Conservation (phyloP, 2,888 invertebrate species). For the Oscheius sp. region DNA sequence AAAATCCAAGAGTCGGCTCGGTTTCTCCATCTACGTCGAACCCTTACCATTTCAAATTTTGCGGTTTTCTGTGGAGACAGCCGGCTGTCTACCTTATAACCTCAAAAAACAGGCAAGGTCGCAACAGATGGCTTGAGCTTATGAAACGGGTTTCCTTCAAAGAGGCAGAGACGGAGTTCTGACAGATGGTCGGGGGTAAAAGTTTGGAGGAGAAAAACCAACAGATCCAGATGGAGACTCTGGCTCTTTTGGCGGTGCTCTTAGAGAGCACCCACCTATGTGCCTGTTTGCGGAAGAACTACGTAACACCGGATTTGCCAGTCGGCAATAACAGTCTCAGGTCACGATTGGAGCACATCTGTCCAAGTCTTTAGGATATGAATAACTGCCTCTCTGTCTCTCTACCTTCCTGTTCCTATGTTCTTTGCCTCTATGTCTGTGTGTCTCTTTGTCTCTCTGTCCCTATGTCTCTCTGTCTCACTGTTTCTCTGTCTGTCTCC, state of each 20-base stretch:
- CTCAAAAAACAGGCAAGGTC: too few relatives aligned
- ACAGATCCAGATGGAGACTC: neutral
- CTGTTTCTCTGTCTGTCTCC: neutral
- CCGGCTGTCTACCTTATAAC: too few relatives aligned
- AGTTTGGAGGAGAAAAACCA: constrained; percentile 1
- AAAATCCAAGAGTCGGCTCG: too few relatives aligned
- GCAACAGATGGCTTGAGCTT: too few relatives aligned
- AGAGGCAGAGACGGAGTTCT: neutral
- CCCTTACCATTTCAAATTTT: too few relatives aligned
- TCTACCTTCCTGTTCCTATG: neutral
- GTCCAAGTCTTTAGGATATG: neutral
- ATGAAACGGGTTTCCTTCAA: too few relatives aligned
- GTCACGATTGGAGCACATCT: neutral
- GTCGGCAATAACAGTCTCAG: constrained; percentile 37
- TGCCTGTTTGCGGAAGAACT: constrained; percentile 30
- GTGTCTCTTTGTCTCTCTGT: constrained; percentile 26
- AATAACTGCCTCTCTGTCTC: neutral
- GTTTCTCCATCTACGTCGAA: too few relatives aligned
- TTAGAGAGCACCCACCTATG: neutral
- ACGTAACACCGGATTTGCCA: constrained; percentile 37
- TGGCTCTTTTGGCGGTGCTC: neutral
- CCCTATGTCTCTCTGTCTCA: neutral
- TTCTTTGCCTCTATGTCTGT: constrained; percentile 14
- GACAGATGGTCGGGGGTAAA: neutral
- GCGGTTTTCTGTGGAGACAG: too few relatives aligned